Percentiles rank a stretch among this genome's conserved stretches.
Conservation (phyloP, 2,888 invertebrate species). For the Andrena marginata region DNA sequence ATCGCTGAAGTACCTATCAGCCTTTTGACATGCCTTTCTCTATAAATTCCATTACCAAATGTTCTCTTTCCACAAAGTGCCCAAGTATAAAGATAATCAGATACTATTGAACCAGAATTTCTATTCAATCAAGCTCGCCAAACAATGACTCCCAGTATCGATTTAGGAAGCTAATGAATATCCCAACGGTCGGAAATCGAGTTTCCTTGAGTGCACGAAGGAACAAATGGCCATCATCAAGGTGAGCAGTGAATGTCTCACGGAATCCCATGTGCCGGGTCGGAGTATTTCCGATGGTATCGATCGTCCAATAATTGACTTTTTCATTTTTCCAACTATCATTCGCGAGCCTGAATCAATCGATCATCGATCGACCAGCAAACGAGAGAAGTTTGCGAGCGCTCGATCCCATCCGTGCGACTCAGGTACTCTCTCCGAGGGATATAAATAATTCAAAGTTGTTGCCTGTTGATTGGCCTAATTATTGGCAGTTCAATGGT, state of each 20-base stretch:
- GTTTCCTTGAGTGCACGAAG: neutral
- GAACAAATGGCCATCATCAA: neutral
- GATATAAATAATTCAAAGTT: constrained; percentile 57
- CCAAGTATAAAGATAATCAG: too few relatives aligned
- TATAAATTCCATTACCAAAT: too few relatives aligned
- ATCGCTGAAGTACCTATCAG: too few relatives aligned
- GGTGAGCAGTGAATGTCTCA: neutral
- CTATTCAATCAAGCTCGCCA: neutral
- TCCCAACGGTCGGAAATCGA: constrained; percentile 17
- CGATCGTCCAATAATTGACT: constrained; percentile 32
- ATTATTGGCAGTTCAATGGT: constrained; percentile 33
- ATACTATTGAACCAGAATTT: too few relatives aligned
- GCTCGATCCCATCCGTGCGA: neutral
- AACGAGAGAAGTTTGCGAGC: constrained; percentile 38
- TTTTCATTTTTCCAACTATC: constrained; percentile 24
- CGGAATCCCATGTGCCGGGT: neutral
- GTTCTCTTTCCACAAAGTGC: too few relatives aligned
- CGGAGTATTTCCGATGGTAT: constrained; percentile 26
- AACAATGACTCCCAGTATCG: neutral
- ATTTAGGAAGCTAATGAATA: constrained; percentile 18
- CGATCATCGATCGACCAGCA: constrained; percentile 34
- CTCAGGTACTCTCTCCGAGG: neutral
- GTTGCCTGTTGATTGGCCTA: constrained; percentile 34
- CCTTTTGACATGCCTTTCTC: too few relatives aligned
- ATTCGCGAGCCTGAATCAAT: neutral